phyloP scores from a whole-genome alignment of 1,140 invertebrate species.

The Macrobrachium nipponense region DNA sequence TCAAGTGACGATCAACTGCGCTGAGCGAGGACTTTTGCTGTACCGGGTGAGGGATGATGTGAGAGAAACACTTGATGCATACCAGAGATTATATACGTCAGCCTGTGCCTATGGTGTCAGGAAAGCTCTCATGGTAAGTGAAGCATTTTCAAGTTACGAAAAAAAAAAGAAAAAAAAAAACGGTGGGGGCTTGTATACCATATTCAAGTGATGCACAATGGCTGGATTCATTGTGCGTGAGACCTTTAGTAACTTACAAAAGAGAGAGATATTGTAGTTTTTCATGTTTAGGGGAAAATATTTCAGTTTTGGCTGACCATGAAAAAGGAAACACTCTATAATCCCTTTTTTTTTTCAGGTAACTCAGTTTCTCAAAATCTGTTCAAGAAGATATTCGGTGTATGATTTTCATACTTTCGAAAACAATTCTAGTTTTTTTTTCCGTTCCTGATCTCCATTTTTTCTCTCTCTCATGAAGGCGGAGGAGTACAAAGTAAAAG shows the following conservation, averaged over 20 bases:
- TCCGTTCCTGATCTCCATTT: no score
- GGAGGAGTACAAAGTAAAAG: slow-evolving; percentile 57
- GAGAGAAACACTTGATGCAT: slow-evolving; percentile 94
- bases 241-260: no score
- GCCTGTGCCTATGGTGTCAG: slow-evolving; percentile 97
- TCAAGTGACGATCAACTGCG: slow-evolving; percentile 97
- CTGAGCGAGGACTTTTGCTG: slow-evolving; percentile 93
- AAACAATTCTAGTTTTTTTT: no score
- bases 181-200: background rate
- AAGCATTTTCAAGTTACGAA: background rate
- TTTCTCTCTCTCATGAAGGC: slow-evolving; percentile 20
- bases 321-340: no score
- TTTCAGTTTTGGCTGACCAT: no score
- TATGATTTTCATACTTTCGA: no score
- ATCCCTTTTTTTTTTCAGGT: no score
- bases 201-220: background rate
- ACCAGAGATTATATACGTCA: slow-evolving; percentile 94
- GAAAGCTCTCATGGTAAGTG: slow-evolving; percentile 77
- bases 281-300: no score
- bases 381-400: no score
- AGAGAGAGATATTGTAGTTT: no score
- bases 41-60: slow-evolving; percentile 95
- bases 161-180: background rate
- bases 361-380: no score
- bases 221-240: no score